Conservation (phyloP, 1,140 invertebrate species). For the Liolophura sinensis region DNA sequence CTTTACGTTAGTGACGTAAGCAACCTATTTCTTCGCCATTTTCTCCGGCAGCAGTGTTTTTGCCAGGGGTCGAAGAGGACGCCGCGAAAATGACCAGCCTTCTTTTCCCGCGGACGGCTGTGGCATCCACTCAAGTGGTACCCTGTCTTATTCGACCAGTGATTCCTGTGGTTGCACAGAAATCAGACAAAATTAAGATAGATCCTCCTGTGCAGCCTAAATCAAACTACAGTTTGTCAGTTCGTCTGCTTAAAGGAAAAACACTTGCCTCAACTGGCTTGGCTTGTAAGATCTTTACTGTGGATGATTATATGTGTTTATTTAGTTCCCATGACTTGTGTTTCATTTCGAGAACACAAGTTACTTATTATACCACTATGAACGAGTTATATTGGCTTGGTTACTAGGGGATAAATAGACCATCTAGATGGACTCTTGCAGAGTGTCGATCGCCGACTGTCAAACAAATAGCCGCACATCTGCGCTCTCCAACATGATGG, state of each 20-base stretch:
- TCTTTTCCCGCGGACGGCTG: conserved; percentile 24
- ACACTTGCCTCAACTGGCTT: conserved; percentile 6
- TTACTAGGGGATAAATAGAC: too few relatives aligned
- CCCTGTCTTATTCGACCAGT: conserved; percentile 10
- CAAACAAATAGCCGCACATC: too few relatives aligned
- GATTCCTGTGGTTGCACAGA: conserved; percentile 11
- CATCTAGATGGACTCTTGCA: too few relatives aligned
- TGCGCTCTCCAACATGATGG: too few relatives aligned
- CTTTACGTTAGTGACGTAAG: conserved; percentile 5
- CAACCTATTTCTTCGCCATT: conserved; percentile 7
- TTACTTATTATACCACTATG: too few relatives aligned
- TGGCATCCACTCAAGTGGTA: conserved; percentile 24
- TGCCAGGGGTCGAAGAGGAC: not conserved
- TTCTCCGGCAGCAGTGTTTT: conserved; percentile 1
- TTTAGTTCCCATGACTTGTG: conserved; percentile 2
- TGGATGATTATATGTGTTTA: not conserved
- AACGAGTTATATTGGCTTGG: too few relatives aligned
- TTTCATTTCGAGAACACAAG: not conserved
- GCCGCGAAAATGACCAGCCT: conserved; percentile 28
- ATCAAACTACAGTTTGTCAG: conserved; percentile 8
- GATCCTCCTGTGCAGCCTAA: not conserved
- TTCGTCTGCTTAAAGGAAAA: conserved; percentile 2
- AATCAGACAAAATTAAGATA: conserved; percentile 8
- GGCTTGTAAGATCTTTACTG: conserved; percentile 3
- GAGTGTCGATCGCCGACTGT: too few relatives aligned